These are phyloP conservation scores for Sycophila texana DNA, from an alignment of 2,888 invertebrate species.

Conservation along the genomic window DNA sequence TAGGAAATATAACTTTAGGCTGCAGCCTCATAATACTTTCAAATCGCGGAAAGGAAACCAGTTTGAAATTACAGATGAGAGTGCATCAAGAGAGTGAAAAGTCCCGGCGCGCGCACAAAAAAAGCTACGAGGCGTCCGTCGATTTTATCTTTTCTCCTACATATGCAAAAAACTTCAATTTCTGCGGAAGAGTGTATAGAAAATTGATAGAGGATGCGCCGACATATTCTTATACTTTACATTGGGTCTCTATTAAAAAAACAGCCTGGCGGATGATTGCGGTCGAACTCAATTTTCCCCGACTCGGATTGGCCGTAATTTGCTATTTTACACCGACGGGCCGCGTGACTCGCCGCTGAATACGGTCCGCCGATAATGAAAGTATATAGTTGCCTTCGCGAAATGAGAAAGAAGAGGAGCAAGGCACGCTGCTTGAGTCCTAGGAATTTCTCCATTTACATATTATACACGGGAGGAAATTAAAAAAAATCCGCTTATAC, in stretches of 20 bases:
- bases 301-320: conserved; percentile 31
- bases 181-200: background rate
- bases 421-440: background rate
- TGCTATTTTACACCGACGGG: conserved; percentile 35
- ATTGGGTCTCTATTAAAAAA: conserved; percentile 3
- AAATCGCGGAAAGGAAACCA: background rate
- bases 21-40: background rate
- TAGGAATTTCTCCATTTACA: conserved; percentile 45
- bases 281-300: conserved; percentile 22
- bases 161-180: background rate
- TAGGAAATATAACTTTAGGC: background rate
- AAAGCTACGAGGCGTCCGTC: too few relatives aligned
- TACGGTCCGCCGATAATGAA: conserved; percentile 28
- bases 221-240: conserved; percentile 2
- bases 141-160: too few relatives aligned
- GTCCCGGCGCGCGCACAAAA: too few relatives aligned
- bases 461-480: conserved; percentile 26
- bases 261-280: conserved; percentile 3
- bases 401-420: too few relatives aligned
- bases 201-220: conserved; percentile 24
- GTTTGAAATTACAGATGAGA: background rate
- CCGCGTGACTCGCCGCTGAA: background rate
- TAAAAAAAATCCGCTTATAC: conserved; percentile 12
- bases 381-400: background rate
- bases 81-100: background rate